Evolutionary conservation across 1,140 invertebrate species (phyloP), one percentile per base, ranked within the genome.

Genomic region (Ephestia elutella): DNA sequence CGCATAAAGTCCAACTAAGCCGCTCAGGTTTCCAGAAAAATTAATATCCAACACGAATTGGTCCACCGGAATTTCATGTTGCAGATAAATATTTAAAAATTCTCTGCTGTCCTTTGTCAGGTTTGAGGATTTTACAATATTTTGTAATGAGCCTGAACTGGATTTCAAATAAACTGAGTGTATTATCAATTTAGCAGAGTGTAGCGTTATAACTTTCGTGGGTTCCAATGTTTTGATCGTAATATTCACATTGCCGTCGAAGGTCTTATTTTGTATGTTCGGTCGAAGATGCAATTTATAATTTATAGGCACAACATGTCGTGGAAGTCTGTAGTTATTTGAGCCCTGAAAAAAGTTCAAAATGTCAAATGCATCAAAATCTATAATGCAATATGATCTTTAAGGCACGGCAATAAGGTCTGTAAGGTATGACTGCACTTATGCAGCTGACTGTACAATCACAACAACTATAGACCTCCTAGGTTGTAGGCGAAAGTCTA

Each of bases 1-100:
- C 19, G 66, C 60, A 65, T 89, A 89, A 55, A 89, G 76, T 56
- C 85, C 85, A 55, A 89, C 73, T 20, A 86, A 75, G 61, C 77
- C 76, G 60, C 80, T 75, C 44, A 89, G 44, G 35, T 50, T 75
- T 62, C 88, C 88, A 20, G 63, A 57, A 61, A 86, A 89, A 3
- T 55, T 15, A 30, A 89, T 73, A 25, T 58, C 35, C 10, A 89
- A 28, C 5, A 61, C 28, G 57, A 79, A 80, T 11, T 54, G 21
- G 25, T 59, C 68, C 58, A 44, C 50, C 18, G 19, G 18, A 44
- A 86, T 58, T 62, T 63, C 54, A 48, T 66, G 19, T 21, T 71
- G 8, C 13, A 81, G 62, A 49, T 68, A 55, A 5, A 89, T 62
- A n/a, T 69, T 58, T 28, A 86, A 61, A 9, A 82, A 54, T 62